Percentiles rank a stretch among this genome's conserved stretches.
Conservation (phyloP, 2,797 vertebrate species). For the Diplodus puntazzo region DNA sequence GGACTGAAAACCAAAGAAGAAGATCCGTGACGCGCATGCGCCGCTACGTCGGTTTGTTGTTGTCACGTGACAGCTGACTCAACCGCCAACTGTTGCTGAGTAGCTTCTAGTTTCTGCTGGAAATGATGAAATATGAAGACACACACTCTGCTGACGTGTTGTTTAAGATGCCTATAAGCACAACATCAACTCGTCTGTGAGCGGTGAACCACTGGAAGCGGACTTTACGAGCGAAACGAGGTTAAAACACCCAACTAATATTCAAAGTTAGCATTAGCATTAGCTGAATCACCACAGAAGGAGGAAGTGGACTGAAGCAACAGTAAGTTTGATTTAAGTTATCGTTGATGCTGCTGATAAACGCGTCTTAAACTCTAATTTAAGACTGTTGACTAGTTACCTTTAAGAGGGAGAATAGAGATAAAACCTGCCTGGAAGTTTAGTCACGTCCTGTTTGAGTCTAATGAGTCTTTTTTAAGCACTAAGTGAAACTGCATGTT, state of each 20-base stretch:
- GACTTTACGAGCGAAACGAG: rapidly evolving
- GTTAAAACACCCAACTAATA: not conserved
- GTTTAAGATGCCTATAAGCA: rapidly evolving
- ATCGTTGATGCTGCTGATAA: not conserved
- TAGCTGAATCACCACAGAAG: not conserved
- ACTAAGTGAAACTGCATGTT: too few relatives aligned
- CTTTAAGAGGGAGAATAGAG: too few relatives aligned
- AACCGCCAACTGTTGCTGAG: not conserved
- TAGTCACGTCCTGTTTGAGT: not conserved
- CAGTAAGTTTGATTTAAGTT: constrained; percentile 34
- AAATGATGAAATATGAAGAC: constrained; percentile 42
- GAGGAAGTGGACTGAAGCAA: not conserved
- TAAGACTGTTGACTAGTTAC: not conserved
- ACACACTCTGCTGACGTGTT: not conserved
- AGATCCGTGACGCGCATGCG: constrained; percentile 27
- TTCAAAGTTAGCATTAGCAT: constrained; percentile 12
- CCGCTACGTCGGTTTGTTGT: not conserved
- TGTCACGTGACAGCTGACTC: constrained; percentile 41
- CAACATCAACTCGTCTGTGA: rapidly evolving
- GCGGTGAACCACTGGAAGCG: not conserved
- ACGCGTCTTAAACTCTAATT: not conserved
- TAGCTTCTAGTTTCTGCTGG: not conserved
- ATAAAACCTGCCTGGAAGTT: not conserved
- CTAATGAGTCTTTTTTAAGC: not conserved
- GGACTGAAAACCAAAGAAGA: not conserved